phyloP scores from a whole-genome alignment of 2,888 invertebrate genomes.

The Orthosia gracilis region DNA sequence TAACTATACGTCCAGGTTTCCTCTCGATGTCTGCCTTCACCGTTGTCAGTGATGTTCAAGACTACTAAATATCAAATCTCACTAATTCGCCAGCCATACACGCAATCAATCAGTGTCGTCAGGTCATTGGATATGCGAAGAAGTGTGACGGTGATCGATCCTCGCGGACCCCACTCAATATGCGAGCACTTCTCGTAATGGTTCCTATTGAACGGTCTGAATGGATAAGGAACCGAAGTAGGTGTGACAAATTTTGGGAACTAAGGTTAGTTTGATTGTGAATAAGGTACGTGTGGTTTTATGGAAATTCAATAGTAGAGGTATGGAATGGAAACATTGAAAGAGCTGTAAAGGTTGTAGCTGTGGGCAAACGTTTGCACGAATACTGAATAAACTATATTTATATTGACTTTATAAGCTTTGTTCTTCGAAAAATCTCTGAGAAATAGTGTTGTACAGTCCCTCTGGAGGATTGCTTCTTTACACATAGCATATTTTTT shows the following conservation, averaged over 20 bases:
- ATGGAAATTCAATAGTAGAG: not conserved
- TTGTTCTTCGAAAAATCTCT: not conserved
- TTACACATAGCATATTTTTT: no score
- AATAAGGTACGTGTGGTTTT: not conserved
- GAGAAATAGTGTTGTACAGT: no score
- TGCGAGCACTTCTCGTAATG: constrained; percentile 55
- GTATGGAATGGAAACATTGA: not conserved
- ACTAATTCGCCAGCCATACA: constrained; percentile 35
- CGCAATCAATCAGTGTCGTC: constrained; percentile 57
- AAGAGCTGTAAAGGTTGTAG: not conserved
- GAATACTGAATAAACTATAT: not conserved
- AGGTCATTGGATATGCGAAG: constrained; percentile 61
- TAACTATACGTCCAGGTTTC: no score
- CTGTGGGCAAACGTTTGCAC: not conserved
- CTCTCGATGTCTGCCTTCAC: no score
- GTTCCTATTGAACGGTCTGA: constrained; percentile 49
- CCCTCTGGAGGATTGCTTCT: no score
- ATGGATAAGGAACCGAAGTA: constrained; percentile 47
- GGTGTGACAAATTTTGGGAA: constrained; percentile 58
- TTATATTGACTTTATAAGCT: not conserved
- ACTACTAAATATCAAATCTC: not conserved
- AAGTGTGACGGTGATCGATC: constrained; percentile 61
- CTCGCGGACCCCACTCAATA: constrained; percentile 57
- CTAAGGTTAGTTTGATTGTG: constrained; percentile 37
- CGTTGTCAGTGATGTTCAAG: no score